Percentiles rank a stretch among this genome's conserved stretches.
Evolutionary conservation across 1,140 invertebrate genomes (phyloP).

Genomic region (Cardiocondyla obscurior): DNA sequence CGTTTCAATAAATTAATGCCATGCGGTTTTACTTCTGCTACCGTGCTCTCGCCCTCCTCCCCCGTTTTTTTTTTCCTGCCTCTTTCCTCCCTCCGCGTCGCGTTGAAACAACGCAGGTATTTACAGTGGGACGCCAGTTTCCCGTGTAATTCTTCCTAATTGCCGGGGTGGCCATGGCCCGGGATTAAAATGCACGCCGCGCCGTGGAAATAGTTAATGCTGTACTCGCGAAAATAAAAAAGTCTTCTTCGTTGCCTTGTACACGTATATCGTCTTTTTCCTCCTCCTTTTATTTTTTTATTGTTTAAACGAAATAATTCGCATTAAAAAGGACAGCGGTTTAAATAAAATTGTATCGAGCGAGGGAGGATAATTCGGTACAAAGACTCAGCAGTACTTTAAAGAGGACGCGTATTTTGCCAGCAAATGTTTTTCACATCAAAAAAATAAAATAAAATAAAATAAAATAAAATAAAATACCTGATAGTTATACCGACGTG

Average conservation of each 20-base stretch:
- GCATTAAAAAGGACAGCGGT: background rate
- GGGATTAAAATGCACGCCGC: constrained; percentile 35
- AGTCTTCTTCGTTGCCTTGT: background rate
- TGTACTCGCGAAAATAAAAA: constrained; percentile 27
- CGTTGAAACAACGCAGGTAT: constrained; percentile 46
- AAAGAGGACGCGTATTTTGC: background rate
- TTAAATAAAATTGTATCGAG: background rate
- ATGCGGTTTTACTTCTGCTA: constrained; percentile 23
- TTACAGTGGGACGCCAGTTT: constrained; percentile 22
- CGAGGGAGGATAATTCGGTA: background rate
- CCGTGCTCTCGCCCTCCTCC: background rate
- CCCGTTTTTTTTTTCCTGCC: no score
- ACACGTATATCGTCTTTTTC: background rate
- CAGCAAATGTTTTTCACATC: background rate
- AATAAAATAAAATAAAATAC: no score
- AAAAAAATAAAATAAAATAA: no score
- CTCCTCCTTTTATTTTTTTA: background rate
- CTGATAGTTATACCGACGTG: background rate
- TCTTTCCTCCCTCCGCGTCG: background rate
- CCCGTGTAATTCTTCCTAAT: constrained; percentile 49
- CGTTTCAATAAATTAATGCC: constrained; percentile 44
- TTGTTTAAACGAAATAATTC: background rate
- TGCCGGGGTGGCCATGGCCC: constrained; percentile 18
- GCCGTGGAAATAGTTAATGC: constrained; percentile 35
- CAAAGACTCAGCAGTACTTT: background rate